Evolutionary conservation across 2,888 invertebrate species (phyloP).

Genomic region (Pollenia labialis): DNA sequence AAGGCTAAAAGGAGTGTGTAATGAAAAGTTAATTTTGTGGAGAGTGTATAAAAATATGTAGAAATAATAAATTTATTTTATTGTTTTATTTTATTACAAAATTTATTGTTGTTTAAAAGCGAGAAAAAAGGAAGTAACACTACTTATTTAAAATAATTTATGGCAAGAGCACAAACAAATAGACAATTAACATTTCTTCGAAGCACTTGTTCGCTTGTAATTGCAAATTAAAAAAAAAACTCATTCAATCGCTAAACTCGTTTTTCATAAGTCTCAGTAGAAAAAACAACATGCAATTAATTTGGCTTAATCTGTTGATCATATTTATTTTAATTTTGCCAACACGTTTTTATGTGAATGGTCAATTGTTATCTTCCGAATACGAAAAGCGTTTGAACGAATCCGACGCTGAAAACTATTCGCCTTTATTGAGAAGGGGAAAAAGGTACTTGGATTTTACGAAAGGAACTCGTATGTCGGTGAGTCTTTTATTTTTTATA

Average conservation of each 20-base stretch:
- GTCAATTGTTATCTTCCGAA: conserved; percentile 2
- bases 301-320: conserved; percentile 8
- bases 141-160: conserved; percentile 24
- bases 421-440: conserved; percentile 76
- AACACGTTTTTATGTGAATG: background rate
- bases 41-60: conserved; percentile 8
- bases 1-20: conserved; percentile 21
- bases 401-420: conserved; percentile 17
- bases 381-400: conserved; percentile 3
- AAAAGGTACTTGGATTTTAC: conserved; percentile 82
- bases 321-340: conserved; percentile 4
- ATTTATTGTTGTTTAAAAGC: conserved; percentile 25
- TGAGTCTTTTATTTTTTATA: conserved; percentile 75
- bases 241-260: conserved; percentile 25
- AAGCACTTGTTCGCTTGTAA: background rate
- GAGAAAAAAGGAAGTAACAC: background rate
- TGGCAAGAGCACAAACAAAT: conserved; percentile 1
- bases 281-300: conserved; percentile 40
- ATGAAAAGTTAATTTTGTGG: conserved; percentile 11
- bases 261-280: background rate
- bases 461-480: conserved; percentile 82
- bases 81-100: conserved; percentile 48
- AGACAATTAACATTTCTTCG: conserved; percentile 21
- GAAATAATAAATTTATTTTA: conserved; percentile 56
- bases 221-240: conserved; percentile 9